phyloP scores from a whole-genome alignment of 2,113 vertebrate genomes.

The Hippocampus barbouri region DNA sequence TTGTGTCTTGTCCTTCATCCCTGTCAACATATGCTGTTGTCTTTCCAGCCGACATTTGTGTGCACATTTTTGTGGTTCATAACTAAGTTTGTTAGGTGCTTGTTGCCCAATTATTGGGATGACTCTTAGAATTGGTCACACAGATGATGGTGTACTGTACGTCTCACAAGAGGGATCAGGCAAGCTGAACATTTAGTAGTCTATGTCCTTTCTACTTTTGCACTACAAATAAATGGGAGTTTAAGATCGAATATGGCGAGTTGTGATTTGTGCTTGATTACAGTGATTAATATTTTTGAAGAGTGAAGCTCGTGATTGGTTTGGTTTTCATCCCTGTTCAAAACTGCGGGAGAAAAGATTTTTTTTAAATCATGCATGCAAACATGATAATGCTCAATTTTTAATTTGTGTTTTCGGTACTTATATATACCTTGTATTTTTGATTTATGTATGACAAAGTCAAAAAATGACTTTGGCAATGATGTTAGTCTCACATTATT shows the following conservation, averaged over 20 bases:
- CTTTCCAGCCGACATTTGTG: slow-evolving; percentile 28
- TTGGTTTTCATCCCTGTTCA: too few relatives aligned
- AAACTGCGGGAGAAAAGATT: too few relatives aligned
- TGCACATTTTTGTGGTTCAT: slow-evolving; percentile 14
- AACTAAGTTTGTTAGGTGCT: slow-evolving; percentile 33
- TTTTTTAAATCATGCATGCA: too few relatives aligned
- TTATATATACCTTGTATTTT: too few relatives aligned
- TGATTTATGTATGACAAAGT: too few relatives aligned
- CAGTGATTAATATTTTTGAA: too few relatives aligned
- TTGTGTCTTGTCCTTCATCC: slow-evolving; percentile 12
- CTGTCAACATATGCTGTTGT: slow-evolving; percentile 31
- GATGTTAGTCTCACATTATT: too few relatives aligned
- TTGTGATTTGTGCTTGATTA: slow-evolving; percentile 4
- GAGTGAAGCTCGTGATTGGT: too few relatives aligned
- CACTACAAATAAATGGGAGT: slow-evolving; percentile 68
- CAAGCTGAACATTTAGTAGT: slow-evolving; percentile 41
- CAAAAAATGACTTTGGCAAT: too few relatives aligned
- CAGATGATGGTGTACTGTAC: slow-evolving; percentile 31
- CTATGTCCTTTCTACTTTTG: slow-evolving; percentile 46
- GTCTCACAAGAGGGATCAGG: slow-evolving; percentile 20
- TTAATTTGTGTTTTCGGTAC: too few relatives aligned
- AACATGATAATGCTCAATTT: too few relatives aligned
- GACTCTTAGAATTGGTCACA: slow-evolving; percentile 14
- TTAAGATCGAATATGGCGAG: slow-evolving; percentile 17
- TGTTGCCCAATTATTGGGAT: slow-evolving; percentile 31